phyloP scores from a whole-genome alignment of 2,797 vertebrate genomes.

The Spondyliosoma cantharus region DNA sequence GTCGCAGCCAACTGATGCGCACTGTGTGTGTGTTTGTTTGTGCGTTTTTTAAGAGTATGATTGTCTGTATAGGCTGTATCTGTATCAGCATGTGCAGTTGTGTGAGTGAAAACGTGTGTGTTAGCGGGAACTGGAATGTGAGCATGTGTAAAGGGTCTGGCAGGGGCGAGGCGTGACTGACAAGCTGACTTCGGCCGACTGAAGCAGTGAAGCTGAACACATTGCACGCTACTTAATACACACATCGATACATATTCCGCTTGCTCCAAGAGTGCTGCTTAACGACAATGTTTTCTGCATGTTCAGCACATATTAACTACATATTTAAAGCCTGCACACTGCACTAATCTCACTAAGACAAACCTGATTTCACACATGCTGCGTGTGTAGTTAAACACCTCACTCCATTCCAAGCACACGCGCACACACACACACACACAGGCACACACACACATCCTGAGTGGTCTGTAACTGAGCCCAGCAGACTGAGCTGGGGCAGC shows the following conservation, averaged over 20 bases:
- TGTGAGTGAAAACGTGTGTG: slow-evolving; percentile 52
- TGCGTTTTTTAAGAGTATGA: neutral
- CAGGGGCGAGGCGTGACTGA: slow-evolving; percentile 69
- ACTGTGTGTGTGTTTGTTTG: slow-evolving; percentile 1
- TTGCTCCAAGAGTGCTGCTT: slow-evolving; percentile 48
- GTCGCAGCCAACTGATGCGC: slow-evolving; percentile 46
- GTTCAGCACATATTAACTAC: slow-evolving; percentile 38
- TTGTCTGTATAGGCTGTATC: slow-evolving; percentile 6
- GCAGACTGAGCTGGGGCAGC: slow-evolving; percentile 61
- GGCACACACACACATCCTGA: slow-evolving; percentile 60
- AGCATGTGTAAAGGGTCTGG: slow-evolving; percentile 68
- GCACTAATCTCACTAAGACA: slow-evolving; percentile 54
- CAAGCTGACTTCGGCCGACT: slow-evolving; percentile 60
- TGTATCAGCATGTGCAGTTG: slow-evolving; percentile 31
- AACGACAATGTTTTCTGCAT: slow-evolving; percentile 42
- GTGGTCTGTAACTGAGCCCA: slow-evolving; percentile 70
- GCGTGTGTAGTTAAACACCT: slow-evolving; percentile 57
- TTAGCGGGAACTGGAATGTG: slow-evolving; percentile 56
- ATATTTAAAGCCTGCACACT: slow-evolving; percentile 44
- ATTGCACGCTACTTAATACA: slow-evolving; percentile 47
- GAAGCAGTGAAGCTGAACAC: slow-evolving; percentile 61
- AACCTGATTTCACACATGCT: slow-evolving; percentile 64
- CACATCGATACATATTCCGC: slow-evolving; percentile 45
- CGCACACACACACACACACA: slow-evolving; percentile 20
- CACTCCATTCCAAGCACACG: neutral